phyloP scores from a whole-genome alignment of 2,888 invertebrate species.

The Sussaba pulchella region DNA sequence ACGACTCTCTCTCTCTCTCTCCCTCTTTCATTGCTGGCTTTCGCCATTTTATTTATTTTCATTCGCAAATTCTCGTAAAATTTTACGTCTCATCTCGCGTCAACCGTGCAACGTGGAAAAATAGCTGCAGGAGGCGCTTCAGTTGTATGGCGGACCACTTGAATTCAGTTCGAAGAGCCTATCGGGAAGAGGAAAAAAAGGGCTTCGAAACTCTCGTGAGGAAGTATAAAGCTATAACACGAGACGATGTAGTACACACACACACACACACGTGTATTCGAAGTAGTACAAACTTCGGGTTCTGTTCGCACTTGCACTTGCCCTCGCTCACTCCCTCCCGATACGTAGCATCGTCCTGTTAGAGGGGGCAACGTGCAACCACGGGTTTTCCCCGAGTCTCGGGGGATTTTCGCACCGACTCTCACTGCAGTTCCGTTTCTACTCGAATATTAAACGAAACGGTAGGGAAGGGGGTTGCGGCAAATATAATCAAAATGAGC shows the following conservation, averaged over 20 bases:
- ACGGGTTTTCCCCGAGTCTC: conserved; percentile 39
- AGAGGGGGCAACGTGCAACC: conserved; percentile 24
- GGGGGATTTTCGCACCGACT: conserved; percentile 52
- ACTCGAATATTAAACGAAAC: conserved; percentile 56
- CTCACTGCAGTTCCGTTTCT: conserved; percentile 50
- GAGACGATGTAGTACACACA: conserved; percentile 3
- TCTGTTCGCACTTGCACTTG: conserved; percentile 12
- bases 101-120: not conserved
- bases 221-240: conserved; percentile 75
- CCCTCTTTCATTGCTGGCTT: no score
- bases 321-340: not conserved
- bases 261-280: not conserved
- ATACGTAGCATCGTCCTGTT: conserved; percentile 1
- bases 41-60: not conserved
- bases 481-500: conserved; percentile 66
- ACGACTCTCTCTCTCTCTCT: not conserved
- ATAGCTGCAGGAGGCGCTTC: not conserved
- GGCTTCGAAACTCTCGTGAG: conserved; percentile 75
- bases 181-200: conserved; percentile 75
- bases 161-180: conserved; percentile 77
- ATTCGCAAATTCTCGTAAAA: conserved; percentile 65
- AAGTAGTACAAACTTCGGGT: conserved; percentile 1
- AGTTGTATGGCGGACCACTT: conserved; percentile 56
- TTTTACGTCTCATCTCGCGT: conserved; percentile 64
- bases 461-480: not conserved